Evolutionary conservation across 2,797 vertebrate species (phyloP), one percentile per base, ranked within the genome.

Genomic region (Ctenosaura bakeri): DNA sequence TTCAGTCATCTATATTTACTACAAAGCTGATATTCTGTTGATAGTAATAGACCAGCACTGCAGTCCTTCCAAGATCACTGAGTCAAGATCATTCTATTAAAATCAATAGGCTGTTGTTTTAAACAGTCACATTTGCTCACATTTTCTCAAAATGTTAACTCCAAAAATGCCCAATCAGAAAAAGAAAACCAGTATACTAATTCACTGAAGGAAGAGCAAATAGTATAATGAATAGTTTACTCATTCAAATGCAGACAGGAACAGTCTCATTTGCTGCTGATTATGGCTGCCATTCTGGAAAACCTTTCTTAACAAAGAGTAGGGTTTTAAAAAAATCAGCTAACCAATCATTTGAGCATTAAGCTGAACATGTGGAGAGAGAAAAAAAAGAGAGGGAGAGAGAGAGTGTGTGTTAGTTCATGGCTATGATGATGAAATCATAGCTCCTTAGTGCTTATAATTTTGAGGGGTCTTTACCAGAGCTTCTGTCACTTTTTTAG

Each of bases 1-100:
- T 24, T 52, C 24, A 81, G 66, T 71, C 80, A 73, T 73, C 73
- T 88, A 71, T 56, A 59, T 59, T 82, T 81, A 56, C 52, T 42
- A 22, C 64, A 88, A 73, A 82, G 66, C 9, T 73, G 16, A 56
- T 81, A 52, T 54, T 73, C 29, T 22, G 38, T 32, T n/a, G 59
- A 3, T 66, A 35, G 13, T 38, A 62, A 64, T 56, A 64, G 74
- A 78, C 6, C 35, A 9, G 6, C 12, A 69, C 42, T 87, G 38
- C 52, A 66, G 56, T 64, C 14, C 42, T 26, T 32, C 29, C 78
- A 52, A 66, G 22, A 66, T 4, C 35, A 78, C 4, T n/a, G 85
- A 87, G 38, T 79, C 76, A 80, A 69, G 32, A 80, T 6, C 83
- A 73, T 22, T 4, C 62, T n/a, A 66, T 26, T 29, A 32, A 50